phyloP scores from a whole-genome alignment of 2,888 invertebrate species.

The Agonum fuliginosum region DNA sequence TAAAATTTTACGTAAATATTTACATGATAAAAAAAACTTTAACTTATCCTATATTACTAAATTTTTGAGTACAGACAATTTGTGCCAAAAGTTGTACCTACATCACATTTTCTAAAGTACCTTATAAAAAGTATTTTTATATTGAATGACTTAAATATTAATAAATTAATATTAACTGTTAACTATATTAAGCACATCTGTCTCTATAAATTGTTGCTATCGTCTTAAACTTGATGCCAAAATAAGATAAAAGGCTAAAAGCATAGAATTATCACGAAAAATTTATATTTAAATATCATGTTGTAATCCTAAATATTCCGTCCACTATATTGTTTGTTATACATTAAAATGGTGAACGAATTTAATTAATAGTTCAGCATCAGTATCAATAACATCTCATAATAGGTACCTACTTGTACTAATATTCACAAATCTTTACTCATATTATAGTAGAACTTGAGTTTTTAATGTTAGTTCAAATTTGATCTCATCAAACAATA shows the following conservation, averaged over 20 bases:
- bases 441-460: too few relatives aligned
- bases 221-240: not conserved
- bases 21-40: not conserved
- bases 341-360: not conserved
- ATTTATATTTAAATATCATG: constrained; percentile 16
- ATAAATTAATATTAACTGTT: not conserved
- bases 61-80: not conserved
- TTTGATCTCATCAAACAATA: constrained; percentile 20
- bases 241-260: constrained; percentile 1
- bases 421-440: too few relatives aligned
- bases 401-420: too few relatives aligned
- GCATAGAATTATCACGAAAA: not conserved
- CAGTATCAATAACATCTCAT: too few relatives aligned
- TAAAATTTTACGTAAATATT: not conserved
- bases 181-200: not conserved
- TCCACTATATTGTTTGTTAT: constrained; percentile 41
- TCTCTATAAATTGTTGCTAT: constrained; percentile 8
- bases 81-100: constrained; percentile 22
- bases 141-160: not conserved
- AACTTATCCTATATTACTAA: constrained; percentile 1
- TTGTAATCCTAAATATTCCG: constrained; percentile 29
- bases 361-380: too few relatives aligned
- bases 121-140: constrained; percentile 20
- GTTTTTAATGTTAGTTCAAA: too few relatives aligned
- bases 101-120: not conserved